These are phyloP conservation scores for Pachycephus smyrnensis DNA, from an alignment of 2,888 invertebrate species.

Conservation along the genomic window DNA sequence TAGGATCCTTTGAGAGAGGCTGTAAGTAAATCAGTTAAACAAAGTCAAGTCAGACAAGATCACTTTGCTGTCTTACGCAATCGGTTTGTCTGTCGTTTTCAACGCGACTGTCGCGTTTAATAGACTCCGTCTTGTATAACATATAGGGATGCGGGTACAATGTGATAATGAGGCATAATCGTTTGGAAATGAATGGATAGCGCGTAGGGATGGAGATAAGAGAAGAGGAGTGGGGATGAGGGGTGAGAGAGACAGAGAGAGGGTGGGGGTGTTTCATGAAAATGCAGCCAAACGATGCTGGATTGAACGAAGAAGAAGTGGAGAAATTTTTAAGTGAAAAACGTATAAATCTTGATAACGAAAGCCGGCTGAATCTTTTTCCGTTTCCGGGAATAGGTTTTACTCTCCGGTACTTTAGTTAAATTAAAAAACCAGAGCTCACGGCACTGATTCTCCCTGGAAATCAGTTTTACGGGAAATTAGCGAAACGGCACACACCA, in stretches of 20 bases:
- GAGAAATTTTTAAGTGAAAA: not conserved
- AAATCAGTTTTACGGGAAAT: not conserved
- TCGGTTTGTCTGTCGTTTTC: not conserved
- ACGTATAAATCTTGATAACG: not conserved
- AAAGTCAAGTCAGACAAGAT: not conserved
- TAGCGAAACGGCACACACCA: not conserved
- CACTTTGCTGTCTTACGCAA: not conserved
- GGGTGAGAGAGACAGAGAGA: no score
- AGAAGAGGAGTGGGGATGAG: not conserved
- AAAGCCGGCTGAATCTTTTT: not conserved
- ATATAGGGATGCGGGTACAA: not conserved
- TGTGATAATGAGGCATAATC: not conserved
- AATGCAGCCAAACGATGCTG: not conserved
- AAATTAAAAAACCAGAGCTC: not conserved
- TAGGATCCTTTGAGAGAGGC: not conserved
- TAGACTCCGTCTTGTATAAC: not conserved
- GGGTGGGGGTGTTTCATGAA: not conserved
- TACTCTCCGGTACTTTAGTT: not conserved
- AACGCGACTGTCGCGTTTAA: not conserved
- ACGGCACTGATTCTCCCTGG: not conserved
- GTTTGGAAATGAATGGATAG: not conserved
- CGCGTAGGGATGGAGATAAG: not conserved
- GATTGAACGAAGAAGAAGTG: not conserved
- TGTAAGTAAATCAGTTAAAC: not conserved
- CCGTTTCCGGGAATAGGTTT: not conserved